These are phyloP conservation scores for Anguilla obscura DNA, from an alignment of 2,797 vertebrate genomes.

Conservation along the genomic window DNA sequence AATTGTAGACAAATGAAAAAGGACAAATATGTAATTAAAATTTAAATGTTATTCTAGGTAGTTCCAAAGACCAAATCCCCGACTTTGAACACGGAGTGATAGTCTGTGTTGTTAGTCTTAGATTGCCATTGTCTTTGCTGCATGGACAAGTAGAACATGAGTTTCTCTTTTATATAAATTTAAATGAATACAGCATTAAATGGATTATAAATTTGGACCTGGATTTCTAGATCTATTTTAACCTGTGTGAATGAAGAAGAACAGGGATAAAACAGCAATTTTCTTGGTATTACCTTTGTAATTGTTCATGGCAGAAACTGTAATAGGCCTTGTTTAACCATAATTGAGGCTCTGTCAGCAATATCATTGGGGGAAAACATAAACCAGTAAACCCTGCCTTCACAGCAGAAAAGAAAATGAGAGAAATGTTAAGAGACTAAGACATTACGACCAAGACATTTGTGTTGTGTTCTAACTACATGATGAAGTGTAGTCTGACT, in stretches of 20 bases:
- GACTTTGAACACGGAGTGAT: not conserved
- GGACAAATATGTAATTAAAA: not conserved
- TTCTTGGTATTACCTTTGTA: constrained; percentile 40
- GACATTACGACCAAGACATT: not conserved
- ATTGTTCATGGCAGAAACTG: constrained; percentile 37
- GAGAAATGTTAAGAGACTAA: not conserved
- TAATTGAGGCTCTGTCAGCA: constrained; percentile 29
- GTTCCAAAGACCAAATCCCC: not conserved
- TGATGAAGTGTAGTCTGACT: not conserved
- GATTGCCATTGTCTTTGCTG: not conserved
- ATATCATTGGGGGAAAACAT: constrained; percentile 18
- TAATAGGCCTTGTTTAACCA: constrained; percentile 38
- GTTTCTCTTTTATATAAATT: constrained; percentile 36
- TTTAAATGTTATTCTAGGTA: not conserved
- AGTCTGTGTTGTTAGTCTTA: not conserved
- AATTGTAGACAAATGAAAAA: not conserved
- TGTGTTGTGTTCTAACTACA: not conserved
- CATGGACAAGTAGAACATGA: not conserved
- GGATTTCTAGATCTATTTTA: constrained; percentile 36
- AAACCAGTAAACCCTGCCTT: not conserved
- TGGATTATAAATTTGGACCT: constrained; percentile 35
- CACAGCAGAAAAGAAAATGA: not conserved
- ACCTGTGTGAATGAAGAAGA: constrained; percentile 32
- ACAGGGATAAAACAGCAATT: constrained; percentile 35
- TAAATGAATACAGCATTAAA: constrained; percentile 40